Evolutionary conservation across 2,113 vertebrate species (phyloP).

Genomic region (Cromileptes altivelis): DNA sequence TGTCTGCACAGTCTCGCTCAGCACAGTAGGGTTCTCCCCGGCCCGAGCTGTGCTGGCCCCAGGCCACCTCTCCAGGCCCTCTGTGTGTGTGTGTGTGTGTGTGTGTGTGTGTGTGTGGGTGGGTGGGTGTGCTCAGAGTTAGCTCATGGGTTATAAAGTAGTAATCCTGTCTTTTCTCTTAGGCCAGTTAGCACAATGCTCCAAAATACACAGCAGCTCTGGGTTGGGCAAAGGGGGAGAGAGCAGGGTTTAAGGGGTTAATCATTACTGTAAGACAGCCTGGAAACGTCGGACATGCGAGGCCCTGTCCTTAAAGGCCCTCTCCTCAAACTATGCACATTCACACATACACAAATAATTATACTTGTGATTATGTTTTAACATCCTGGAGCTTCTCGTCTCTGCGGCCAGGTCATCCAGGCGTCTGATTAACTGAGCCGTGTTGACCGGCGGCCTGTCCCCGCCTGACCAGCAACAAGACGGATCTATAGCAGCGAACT

Average conservation of each 20-base stretch:
- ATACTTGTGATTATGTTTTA: constrained; percentile 40
- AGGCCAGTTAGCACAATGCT: constrained; percentile 56
- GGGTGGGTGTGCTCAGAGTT: neutral
- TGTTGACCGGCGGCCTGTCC: constrained; percentile 30
- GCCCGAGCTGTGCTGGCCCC: constrained; percentile 37
- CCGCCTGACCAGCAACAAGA: constrained; percentile 29
- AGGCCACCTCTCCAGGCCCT: constrained; percentile 38
- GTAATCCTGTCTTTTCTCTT: constrained; percentile 65
- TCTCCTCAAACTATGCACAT: constrained; percentile 64
- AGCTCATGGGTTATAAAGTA: constrained; percentile 64
- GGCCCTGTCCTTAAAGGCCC: constrained; percentile 44
- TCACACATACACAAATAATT: constrained; percentile 27
- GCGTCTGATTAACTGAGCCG: constrained; percentile 29
- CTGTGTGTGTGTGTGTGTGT: constrained; percentile 10
- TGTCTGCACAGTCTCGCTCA: constrained; percentile 52
- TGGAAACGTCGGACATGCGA: constrained; percentile 26
- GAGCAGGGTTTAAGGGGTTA: constrained; percentile 15
- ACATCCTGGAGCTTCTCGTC: constrained; percentile 10
- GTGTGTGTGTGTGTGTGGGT: constrained; percentile 10
- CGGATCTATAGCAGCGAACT: constrained; percentile 56
- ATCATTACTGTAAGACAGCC: constrained; percentile 44
- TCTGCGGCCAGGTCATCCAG: neutral
- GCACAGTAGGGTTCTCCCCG: constrained; percentile 44
- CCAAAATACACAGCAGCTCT: constrained; percentile 49
- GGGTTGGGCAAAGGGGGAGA: neutral